These are phyloP conservation scores for Trematomus bernacchii DNA, from an alignment of 2,797 vertebrate genomes.

Conservation along the genomic window DNA sequence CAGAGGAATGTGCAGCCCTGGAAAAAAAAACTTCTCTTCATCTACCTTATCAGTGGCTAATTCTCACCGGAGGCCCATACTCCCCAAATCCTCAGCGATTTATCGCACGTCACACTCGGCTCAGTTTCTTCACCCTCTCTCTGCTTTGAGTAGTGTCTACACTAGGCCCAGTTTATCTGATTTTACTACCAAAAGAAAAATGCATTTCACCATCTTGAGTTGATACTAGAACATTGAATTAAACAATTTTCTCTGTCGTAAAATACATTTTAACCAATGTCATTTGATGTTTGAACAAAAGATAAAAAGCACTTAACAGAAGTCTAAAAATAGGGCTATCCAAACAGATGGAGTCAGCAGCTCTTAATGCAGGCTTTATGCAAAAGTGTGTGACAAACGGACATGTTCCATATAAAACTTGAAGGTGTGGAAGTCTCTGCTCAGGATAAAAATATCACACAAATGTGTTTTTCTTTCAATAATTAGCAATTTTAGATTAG, in stretches of 20 bases:
- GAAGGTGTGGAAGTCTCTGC: conserved; percentile 30
- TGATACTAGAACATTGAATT: conserved; percentile 22
- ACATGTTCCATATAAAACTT: conserved; percentile 23
- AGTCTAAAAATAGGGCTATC: conserved; percentile 60
- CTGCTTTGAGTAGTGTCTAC: conserved; percentile 35
- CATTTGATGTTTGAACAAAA: conserved; percentile 57
- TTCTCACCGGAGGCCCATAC: conserved; percentile 60
- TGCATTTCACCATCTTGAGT: conserved; percentile 16
- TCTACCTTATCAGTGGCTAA: conserved; percentile 61
- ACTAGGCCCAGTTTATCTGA: conserved; percentile 21
- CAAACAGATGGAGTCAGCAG: conserved; percentile 56
- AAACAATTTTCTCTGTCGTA: conserved; percentile 14
- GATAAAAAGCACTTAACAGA: conserved; percentile 53
- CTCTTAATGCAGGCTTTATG: conserved; percentile 57
- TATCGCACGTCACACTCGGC: conserved; percentile 33
- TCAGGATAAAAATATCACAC: conserved; percentile 33
- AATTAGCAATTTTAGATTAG: conserved; percentile 18
- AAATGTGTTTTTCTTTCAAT: conserved; percentile 18
- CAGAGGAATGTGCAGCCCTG: conserved; percentile 40
- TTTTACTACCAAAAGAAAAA: conserved; percentile 33
- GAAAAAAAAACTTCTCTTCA: conserved; percentile 36
- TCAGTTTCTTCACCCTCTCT: conserved; percentile 24
- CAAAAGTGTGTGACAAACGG: conserved; percentile 43
- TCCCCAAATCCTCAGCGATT: conserved; percentile 45
- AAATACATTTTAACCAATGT: conserved; percentile 43